phyloP scores from a whole-genome alignment of 2,888 invertebrate species.

The Invenusta paracnida region DNA sequence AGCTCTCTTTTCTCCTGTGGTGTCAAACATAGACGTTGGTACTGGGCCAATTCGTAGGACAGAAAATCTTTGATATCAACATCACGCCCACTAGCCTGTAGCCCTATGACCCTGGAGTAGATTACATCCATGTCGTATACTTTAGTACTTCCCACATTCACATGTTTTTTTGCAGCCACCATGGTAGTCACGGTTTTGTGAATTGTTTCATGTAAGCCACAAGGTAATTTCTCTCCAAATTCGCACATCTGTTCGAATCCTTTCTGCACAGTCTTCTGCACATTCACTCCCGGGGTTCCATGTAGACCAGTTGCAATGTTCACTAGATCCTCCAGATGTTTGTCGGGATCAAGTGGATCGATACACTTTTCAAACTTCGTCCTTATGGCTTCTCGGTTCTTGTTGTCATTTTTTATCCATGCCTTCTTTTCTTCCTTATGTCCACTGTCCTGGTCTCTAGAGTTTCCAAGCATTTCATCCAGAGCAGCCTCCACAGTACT shows the following conservation, averaged over 20 bases:
- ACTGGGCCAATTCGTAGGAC: conserved; percentile 30
- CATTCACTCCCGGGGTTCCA: conserved; percentile 20
- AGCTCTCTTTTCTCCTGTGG: conserved; percentile 29
- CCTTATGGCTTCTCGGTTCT: neutral
- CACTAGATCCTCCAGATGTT: conserved; percentile 27
- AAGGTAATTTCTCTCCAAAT: conserved; percentile 25
- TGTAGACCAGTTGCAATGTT: conserved; percentile 17
- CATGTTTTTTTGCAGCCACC: conserved; percentile 26
- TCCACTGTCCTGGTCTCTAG: conserved; percentile 23
- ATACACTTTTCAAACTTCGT: conserved; percentile 28
- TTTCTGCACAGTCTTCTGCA: neutral
- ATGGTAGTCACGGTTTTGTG: conserved; percentile 28
- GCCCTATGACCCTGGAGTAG: conserved; percentile 35
- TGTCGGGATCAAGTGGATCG: conserved; percentile 32
- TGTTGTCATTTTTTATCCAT: conserved; percentile 6
- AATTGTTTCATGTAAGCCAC: conserved; percentile 24
- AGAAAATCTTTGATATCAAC: conserved; percentile 28
- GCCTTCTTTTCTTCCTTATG: conserved; percentile 23
- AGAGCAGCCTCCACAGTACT: conserved; percentile 29
- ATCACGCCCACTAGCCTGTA: conserved; percentile 27
- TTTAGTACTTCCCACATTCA: conserved; percentile 23
- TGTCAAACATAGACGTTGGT: conserved; percentile 33
- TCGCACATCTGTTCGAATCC: conserved; percentile 30
- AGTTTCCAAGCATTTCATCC: conserved; percentile 17
- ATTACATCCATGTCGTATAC: conserved; percentile 7